A percentile compares a stretch with the other conserved stretches of the same genome.
These are phyloP conservation scores for Lutraria rhynchaena DNA, from an alignment of 1,140 invertebrate genomes.

Conservation along the genomic window DNA sequence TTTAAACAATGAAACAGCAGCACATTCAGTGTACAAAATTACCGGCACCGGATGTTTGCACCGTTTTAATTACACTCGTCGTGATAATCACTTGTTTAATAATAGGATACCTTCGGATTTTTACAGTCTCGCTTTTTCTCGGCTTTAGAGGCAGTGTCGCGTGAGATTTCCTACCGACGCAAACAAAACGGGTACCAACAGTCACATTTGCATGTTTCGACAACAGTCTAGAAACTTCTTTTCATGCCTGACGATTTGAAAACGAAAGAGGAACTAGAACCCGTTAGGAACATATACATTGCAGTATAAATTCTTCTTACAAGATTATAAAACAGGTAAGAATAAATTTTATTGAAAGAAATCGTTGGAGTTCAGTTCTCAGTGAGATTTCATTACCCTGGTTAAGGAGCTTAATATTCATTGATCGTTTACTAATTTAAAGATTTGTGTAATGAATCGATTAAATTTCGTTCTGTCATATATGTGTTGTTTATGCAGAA, in stretches of 20 bases:
- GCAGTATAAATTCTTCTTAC: too few species aligned
- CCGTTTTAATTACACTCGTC: neutral
- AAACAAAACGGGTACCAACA: constrained; percentile 5
- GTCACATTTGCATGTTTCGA: constrained; percentile 38
- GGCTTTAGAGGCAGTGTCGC: neutral
- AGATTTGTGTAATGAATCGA: too few species aligned
- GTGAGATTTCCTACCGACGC: too few species aligned
- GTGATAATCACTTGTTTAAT: neutral
- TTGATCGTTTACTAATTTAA: too few species aligned
- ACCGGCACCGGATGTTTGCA: constrained; percentile 13
- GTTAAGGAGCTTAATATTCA: too few species aligned
- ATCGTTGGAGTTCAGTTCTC: too few species aligned
- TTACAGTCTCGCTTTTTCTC: neutral
- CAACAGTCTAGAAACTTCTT: constrained; percentile 28
- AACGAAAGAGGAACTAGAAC: neutral
- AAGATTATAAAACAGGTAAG: too few species aligned
- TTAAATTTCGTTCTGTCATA: too few species aligned
- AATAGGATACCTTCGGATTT: neutral
- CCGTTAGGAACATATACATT: too few species aligned
- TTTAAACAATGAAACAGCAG: neutral
- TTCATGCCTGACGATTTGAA: neutral
- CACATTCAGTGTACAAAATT: constrained; percentile 30
- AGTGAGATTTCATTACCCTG: too few species aligned
- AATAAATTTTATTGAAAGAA: too few species aligned
- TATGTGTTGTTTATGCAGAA: too few species aligned